Percentiles rank a stretch among this genome's conserved stretches.
Evolutionary conservation across 2,797 vertebrate species (phyloP).

Genomic region (Anguilla marmorata): DNA sequence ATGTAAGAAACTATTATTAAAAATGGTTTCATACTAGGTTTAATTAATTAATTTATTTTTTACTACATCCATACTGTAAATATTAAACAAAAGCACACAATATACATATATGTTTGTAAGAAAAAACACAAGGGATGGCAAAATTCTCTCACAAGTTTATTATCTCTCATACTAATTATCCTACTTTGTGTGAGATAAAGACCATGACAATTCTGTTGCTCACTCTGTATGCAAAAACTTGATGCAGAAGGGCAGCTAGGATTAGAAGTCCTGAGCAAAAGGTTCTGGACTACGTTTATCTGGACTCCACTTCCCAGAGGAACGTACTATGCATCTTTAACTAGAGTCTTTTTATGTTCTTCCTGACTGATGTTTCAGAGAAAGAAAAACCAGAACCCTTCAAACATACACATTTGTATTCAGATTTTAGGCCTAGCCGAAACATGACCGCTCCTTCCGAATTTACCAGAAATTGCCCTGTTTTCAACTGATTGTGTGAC

Average conservation of each 20-base stretch:
- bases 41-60: too few relatives aligned
- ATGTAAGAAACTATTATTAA: too few relatives aligned
- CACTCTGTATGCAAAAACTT: background rate
- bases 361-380: background rate
- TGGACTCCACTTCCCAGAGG: background rate
- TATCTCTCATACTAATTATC: background rate
- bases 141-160: background rate
- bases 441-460: slow-evolving; percentile 14
- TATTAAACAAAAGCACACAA: too few relatives aligned
- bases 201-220: background rate
- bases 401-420: slow-evolving; percentile 1
- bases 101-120: background rate
- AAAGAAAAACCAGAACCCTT: background rate
- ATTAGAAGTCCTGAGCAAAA: background rate
- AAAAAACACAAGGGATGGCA: background rate
- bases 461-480: slow-evolving; percentile 38
- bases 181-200: background rate
- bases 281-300: background rate
- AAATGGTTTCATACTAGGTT: too few relatives aligned
- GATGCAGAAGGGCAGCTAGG: background rate
- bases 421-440: background rate
- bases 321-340: background rate
- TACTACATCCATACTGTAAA: too few relatives aligned
- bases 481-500: slow-evolving; percentile 55
- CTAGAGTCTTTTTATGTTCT: background rate